Conservation (phyloP, 2,113 vertebrate genomes). For the Cyanoderma ruficeps region DNA sequence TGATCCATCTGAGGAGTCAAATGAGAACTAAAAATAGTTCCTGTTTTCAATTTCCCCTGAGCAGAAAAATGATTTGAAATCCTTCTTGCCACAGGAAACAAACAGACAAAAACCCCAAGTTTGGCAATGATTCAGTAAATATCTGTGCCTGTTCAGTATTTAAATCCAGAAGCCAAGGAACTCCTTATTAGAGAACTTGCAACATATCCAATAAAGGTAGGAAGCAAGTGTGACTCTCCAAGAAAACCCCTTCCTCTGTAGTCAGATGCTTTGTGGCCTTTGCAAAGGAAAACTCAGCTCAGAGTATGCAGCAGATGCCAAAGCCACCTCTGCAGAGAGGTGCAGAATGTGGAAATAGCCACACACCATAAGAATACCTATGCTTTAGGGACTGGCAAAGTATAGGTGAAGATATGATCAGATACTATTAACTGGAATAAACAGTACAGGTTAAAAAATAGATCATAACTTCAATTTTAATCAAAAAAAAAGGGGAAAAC, state of each 20-base stretch:
- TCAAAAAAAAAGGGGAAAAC: neutral
- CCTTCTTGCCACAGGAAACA: neutral
- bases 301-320: neutral
- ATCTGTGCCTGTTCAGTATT: neutral
- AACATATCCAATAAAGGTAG: neutral
- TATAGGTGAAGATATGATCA: neutral
- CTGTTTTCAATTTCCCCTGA: conserved; percentile 22
- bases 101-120: neutral
- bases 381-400: neutral
- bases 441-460: neutral
- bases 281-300: conserved; percentile 9
- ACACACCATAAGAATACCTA: neutral
- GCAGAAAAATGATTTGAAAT: conserved; percentile 45
- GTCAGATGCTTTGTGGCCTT: neutral
- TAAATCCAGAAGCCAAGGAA: conserved; percentile 22
- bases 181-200: neutral
- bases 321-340: neutral
- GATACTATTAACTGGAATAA: neutral
- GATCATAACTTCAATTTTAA: conserved; percentile 8
- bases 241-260: neutral
- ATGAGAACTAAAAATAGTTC: conserved; percentile 39
- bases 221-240: neutral
- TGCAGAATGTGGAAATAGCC: conserved; percentile 24
- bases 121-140: neutral
- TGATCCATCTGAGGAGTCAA: conserved; percentile 15